These are phyloP conservation scores for Huso huso DNA, from an alignment of 2,797 vertebrate species.

Conservation along the genomic window DNA sequence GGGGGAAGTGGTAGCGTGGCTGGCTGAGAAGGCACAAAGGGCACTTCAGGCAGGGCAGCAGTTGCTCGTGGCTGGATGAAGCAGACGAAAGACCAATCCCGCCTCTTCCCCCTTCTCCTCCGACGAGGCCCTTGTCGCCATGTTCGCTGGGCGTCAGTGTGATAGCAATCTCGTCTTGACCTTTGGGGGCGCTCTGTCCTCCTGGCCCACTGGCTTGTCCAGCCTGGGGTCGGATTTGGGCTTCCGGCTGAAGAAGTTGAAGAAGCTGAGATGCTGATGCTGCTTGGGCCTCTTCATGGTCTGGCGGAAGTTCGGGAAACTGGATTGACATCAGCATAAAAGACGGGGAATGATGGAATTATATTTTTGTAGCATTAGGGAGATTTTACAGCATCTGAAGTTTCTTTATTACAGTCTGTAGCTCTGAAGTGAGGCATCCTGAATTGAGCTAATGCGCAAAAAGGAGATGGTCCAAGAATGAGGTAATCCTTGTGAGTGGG, in stretches of 20 bases:
- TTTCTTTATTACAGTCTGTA: constrained; percentile 30
- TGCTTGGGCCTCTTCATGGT: constrained; percentile 68
- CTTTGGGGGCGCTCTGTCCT: constrained; percentile 26
- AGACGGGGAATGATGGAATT: constrained; percentile 20
- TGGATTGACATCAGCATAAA: constrained; percentile 45
- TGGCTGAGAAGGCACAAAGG: constrained; percentile 78
- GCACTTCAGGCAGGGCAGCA: constrained; percentile 60
- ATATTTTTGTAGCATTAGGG: constrained; percentile 19
- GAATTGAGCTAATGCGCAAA: constrained; percentile 25
- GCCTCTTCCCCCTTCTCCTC: constrained; percentile 30
- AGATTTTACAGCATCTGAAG: constrained; percentile 27
- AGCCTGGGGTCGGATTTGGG: constrained; percentile 52
- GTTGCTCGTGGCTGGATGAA: constrained; percentile 59
- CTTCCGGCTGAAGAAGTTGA: constrained; percentile 68
- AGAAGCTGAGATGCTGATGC: constrained; percentile 57
- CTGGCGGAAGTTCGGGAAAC: constrained; percentile 32
- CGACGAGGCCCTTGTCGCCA: constrained; percentile 31
- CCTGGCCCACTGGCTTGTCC: constrained; percentile 30
- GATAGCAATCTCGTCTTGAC: constrained; percentile 48
- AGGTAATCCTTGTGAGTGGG: constrained; percentile 45
- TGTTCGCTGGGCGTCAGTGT: constrained; percentile 51
- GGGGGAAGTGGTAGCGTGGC: constrained; percentile 64
- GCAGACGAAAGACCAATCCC: constrained; percentile 55
- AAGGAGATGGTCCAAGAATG: constrained; percentile 30
- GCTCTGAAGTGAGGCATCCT: constrained; percentile 28